Base-by-base conservation (phyloP, 2,113 vertebrate species). In the Mandrillus leucophaeus region DNA sequence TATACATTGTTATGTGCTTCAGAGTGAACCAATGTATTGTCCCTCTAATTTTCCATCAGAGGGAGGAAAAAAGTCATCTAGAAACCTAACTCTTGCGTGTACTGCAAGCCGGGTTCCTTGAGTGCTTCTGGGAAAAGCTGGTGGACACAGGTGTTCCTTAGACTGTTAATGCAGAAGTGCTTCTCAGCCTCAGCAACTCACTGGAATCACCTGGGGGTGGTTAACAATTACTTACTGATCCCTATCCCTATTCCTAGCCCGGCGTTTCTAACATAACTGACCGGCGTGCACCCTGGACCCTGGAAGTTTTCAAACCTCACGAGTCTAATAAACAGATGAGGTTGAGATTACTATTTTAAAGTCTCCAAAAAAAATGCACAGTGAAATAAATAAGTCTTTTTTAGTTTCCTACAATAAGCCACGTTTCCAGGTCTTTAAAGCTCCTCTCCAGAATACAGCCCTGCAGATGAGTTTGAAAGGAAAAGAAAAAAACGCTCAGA, bases 341-440 rank as follows among this genome's bases (percentile, higher is more conserved):
- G 27, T 27, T 45, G 9, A 93, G 80, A 94, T 12, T 38, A 79
- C 84, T 93, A 10, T 66, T 57, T 84, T 68, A 75, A 73, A 94
- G 1, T 70, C 52, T 91, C 73, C 35, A 64, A 14, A 10, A 64
- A 50, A 97, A 96, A 52, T 5, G 12, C n/a, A 78, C 7, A 81
- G 2, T 68, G 70, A 95, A 89, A 68, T 75, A 94, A 88, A 64
- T 66, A 90, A 85, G 25, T 16, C 17, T 23, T 52, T 76, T 87
- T 68, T 43, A 43, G n/a, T 83, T 90, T 92, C 48, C 70, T 52
- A 8, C 18, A 16, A 70, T 59, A 93, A 86, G 14, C 35, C 27
- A 40, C 14, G 25, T 78, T 57, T 82, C 70, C 43, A 75, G 50
- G 5, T 96, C 87, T 97, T 75, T 82, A 86, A 84, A 90, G 8